Evolutionary conservation across 1,140 invertebrate species (phyloP), one percentile per base, ranked within the genome.

Genomic region (Hermatobates lingyangjiaoensis): DNA sequence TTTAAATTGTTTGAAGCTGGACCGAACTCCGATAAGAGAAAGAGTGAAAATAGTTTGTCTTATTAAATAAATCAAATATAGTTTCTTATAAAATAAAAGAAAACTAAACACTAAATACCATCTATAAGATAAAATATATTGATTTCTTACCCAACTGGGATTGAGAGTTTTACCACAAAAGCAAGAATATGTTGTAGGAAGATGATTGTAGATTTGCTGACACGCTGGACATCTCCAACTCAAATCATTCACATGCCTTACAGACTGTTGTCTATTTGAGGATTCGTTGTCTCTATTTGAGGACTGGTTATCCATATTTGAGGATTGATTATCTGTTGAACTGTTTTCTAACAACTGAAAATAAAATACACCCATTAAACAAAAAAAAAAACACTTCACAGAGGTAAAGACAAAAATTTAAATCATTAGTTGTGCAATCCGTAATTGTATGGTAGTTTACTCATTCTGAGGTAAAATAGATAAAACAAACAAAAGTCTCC

Each of bases 191-290:
- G 80, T 73, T 1, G 71, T 68, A 1, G 87, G 87, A 25, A 83
- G 68, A 14, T 71, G 68, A 7, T 71, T 62, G 28, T 73, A 74
- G 1, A 80, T 74, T 61, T 83, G 81, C 61, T 91, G 87, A 63
- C 88, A 93, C 0, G 85, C 86, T 15, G 91, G 92, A 64, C 92
- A 97, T 20, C 90, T 75, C 92, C 92, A 97, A 58, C 80, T 79
- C 18, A 48, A 47, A 47, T 23, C 20, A 18, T 2, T 21, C 25
- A 1, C 26, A 48, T 4, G 2, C 28, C 2, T 45, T 3, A 45
- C 2, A 5, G 14, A 23, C 20, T 45, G 20, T 45, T 21, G 15
- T 21, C 2, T 2, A 21, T 45, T 23, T 18, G 23, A 24, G 18
- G 15, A n/a, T 24, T 3, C 23, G 18, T 20, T 3, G 23, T 27